These are phyloP conservation scores for Dicyrtomina minuta DNA, from an alignment of 2,888 invertebrate species.

Conservation along the genomic window DNA sequence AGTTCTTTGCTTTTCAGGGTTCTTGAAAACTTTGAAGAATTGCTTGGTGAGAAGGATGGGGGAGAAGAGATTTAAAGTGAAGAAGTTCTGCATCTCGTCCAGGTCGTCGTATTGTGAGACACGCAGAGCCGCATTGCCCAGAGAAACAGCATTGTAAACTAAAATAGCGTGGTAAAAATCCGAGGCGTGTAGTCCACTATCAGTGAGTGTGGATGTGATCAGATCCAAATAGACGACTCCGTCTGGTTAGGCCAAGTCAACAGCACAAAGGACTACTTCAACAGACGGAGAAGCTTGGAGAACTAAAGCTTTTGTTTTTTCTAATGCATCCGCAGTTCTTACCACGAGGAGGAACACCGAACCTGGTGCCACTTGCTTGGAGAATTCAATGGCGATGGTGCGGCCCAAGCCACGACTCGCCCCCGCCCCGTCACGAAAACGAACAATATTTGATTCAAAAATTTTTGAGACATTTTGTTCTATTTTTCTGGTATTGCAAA, in stretches of 20 bases:
- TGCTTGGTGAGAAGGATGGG: conserved; percentile 69
- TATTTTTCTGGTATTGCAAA: too few relatives aligned
- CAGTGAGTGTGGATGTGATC: conserved; percentile 59
- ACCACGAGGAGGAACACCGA: conserved; percentile 77
- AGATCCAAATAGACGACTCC: conserved; percentile 55
- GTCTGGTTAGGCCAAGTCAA: conserved; percentile 64
- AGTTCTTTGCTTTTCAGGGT: conserved; percentile 43
- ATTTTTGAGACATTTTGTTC: too few relatives aligned
- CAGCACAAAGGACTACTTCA: conserved; percentile 60
- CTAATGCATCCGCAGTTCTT: conserved; percentile 67
- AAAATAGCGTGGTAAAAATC: conserved; percentile 70
- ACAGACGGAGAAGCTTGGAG: conserved; percentile 58
- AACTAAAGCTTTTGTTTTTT: conserved; percentile 63
- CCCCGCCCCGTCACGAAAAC: conserved; percentile 72
- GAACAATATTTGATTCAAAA: conserved; percentile 57
- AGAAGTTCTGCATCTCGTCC: conserved; percentile 67
- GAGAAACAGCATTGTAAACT: conserved; percentile 84
- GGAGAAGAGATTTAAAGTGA: conserved; percentile 74
- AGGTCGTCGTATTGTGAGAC: conserved; percentile 67
- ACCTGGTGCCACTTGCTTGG: conserved; percentile 64
- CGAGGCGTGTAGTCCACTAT: conserved; percentile 55
- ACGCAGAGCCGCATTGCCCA: conserved; percentile 70
- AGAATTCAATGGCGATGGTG: conserved; percentile 72
- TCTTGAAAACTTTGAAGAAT: conserved; percentile 67
- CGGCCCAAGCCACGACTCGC: conserved; percentile 86